Evolutionary conservation across 2,113 vertebrate species (phyloP), one percentile per base, ranked within the genome.

Genomic region (Xenopus laevis): DNA sequence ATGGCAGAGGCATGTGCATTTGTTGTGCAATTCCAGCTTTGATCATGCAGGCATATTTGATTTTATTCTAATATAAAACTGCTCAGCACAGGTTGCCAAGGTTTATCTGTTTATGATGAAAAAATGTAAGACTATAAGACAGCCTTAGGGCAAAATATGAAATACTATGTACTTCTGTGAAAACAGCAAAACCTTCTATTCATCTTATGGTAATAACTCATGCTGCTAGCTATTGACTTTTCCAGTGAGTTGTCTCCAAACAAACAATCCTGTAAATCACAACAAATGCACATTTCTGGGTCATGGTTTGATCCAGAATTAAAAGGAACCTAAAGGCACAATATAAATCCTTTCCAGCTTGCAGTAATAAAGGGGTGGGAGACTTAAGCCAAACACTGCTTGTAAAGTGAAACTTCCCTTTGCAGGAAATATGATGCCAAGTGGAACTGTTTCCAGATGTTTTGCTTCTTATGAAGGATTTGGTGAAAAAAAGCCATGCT

Each of bases 391-490:
- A 55, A 74, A 59, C 46, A 52, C n/a, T 74, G 64, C 67, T 68
- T 74, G 65, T 61, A 67, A 74, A 74, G 40, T 20, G 23, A 67
- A 68, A 74, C 72, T 50, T 74, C 64, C 72, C 20, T 67, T 68
- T 68, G 44, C 72, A 74, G 65, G 71, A 74, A 68, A 74, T 68
- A 68, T 52, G 72, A 74, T 68, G 65, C 72, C 72, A 61, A 67
- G 17, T 60, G 33, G n/a, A 74, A 68, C 72, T 68, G 11, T 50
- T 74, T 74, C 72, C 72, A 74, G 72, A 74, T 74, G 72, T 68
- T 74, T 59, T 20, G 23, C 45, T 58, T 20, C 71, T 58, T 66
- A 33, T 33, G 33, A 11, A 55, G 52, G 16, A 55, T 55, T 7
- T 55, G 12, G 46, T 4, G 46, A 9, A 47, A 55, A 55, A 55